Conservation (phyloP, 2,113 vertebrate genomes). For the Charadrius vociferus region DNA sequence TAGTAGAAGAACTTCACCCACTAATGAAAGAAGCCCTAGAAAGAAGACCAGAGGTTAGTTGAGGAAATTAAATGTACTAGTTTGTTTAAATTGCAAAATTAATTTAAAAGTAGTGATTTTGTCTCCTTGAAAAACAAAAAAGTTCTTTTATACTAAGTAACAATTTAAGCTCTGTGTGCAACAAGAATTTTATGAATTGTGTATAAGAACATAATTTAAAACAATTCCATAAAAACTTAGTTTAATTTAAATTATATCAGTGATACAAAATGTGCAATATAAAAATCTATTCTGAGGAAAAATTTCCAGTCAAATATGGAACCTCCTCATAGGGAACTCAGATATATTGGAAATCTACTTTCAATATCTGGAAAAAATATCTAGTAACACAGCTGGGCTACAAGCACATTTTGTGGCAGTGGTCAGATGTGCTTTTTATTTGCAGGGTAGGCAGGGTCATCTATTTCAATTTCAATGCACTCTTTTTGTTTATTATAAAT, state of each 20-base stretch:
- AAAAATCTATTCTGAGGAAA: neutral
- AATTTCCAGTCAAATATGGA: neutral
- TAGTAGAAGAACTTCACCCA: conserved; percentile 98
- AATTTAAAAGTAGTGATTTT: neutral
- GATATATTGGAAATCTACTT: neutral
- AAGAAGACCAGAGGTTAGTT: conserved; percentile 92
- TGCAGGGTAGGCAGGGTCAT: neutral
- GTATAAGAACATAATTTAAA: neutral
- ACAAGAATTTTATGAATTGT: neutral
- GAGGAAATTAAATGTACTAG: neutral
- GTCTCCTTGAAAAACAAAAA: neutral
- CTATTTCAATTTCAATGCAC: neutral
- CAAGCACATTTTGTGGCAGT: neutral
- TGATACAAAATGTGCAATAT: neutral
- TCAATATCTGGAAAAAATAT: neutral
- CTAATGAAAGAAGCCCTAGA: conserved; percentile 98
- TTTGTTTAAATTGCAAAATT: neutral
- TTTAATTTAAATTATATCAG: neutral
- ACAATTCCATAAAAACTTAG: neutral
- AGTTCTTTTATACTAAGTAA: neutral
- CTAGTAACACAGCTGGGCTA: neutral
- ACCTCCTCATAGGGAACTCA: neutral
- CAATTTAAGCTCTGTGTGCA: neutral
- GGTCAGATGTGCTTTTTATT: neutral
- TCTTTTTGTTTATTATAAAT: neutral